Percentiles rank a stretch among this genome's conserved stretches.
Conservation (phyloP, 2,797 vertebrate species). For the Clangula hyemalis region DNA sequence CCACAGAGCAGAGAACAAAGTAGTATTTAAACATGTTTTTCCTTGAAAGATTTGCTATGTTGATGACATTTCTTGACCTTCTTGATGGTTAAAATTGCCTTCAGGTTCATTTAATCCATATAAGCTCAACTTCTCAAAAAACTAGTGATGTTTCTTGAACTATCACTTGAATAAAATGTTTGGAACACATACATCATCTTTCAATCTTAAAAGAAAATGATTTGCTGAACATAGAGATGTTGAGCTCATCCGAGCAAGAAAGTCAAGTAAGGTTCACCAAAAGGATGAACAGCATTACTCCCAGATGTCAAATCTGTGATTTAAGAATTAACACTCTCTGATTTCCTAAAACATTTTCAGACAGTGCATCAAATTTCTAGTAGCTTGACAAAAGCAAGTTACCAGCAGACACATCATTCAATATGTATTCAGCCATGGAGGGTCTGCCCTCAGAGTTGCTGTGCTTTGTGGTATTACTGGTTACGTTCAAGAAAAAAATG, state of each 20-base stretch:
- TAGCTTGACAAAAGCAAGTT: not conserved
- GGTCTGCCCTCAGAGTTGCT: not conserved
- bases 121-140: not conserved
- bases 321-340: slow-evolving; percentile 29
- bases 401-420: not conserved
- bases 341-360: not conserved
- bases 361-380: slow-evolving; percentile 11
- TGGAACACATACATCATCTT: not conserved
- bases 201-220: not conserved
- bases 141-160: not conserved
- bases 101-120: not conserved
- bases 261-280: slow-evolving; percentile 9
- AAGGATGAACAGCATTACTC: not conserved
- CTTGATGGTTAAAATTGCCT: not conserved
- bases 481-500: not conserved
- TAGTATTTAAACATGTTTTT: not conserved
- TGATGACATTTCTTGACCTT: not conserved
- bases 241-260: slow-evolving; percentile 12
- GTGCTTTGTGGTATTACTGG: not conserved
- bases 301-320: not conserved
- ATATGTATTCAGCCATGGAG: not conserved
- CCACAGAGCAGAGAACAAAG: not conserved
- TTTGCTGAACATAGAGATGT: slow-evolving; percentile 22
- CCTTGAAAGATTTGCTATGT: not conserved
- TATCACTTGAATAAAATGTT: not conserved